Percentiles rank a stretch among this genome's conserved stretches.
phyloP scores from a whole-genome alignment of 1,140 invertebrate genomes.

The Goniozus legneri region DNA sequence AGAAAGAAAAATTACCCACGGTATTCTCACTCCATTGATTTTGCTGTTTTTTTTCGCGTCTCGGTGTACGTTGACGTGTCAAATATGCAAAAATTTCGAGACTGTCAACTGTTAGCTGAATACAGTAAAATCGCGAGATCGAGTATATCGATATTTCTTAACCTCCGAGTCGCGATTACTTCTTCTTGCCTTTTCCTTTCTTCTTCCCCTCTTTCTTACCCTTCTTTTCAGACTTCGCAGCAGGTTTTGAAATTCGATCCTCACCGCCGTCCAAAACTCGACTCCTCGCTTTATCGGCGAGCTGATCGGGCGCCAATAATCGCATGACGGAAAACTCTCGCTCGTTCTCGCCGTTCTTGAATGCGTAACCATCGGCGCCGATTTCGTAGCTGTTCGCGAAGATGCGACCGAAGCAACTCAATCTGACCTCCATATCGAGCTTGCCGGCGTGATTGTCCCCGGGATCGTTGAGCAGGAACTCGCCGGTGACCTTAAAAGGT shows the following conservation, averaged over 20 bases:
- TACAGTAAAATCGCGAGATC: too few relatives aligned
- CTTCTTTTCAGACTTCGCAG: conserved; percentile 2
- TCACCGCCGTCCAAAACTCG: too few relatives aligned
- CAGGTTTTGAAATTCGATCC: too few relatives aligned
- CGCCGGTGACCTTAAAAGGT: conserved; percentile 37
- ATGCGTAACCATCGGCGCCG: conserved; percentile 24
- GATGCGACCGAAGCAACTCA: conserved; percentile 38
- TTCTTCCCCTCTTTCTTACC: conserved; percentile 11
- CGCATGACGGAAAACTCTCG: conserved; percentile 30
- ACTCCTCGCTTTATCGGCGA: conserved; percentile 3
- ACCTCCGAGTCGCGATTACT: too few relatives aligned
- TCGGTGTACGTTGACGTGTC: too few relatives aligned
- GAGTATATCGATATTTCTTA: too few relatives aligned
- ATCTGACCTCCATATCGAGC: conserved; percentile 32
- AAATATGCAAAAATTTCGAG: too few relatives aligned
- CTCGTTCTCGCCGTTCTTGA: conserved; percentile 27
- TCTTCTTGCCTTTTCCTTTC: conserved; percentile 3
- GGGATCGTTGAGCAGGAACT: conserved; percentile 35
- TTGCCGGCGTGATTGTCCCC: conserved; percentile 40
- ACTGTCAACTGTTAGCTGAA: too few relatives aligned
- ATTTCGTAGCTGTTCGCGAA: conserved; percentile 37
- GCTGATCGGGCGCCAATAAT: conserved; percentile 17
- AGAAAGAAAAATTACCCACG: too few relatives aligned
- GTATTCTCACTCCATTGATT: conserved; percentile 34
- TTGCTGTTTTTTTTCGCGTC: conserved; percentile 14